phyloP scores from a whole-genome alignment of 2,113 vertebrate species.

The Fukomys damarensis region DNA sequence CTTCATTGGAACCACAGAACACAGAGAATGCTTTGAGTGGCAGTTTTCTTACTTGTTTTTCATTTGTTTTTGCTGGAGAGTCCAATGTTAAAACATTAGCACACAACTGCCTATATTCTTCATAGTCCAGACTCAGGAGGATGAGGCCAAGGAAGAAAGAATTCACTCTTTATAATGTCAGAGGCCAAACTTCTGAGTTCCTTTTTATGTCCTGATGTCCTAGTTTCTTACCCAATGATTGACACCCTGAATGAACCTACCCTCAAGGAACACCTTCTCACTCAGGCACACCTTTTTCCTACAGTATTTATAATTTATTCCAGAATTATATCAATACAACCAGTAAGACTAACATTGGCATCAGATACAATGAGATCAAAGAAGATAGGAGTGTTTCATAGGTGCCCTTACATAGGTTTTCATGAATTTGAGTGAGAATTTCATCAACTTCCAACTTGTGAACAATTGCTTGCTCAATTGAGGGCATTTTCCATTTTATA shows the following conservation, averaged over 20 bases:
- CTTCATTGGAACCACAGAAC: not conserved
- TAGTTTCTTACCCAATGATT: conserved; percentile 15
- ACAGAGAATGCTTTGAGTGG: not conserved
- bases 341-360: not conserved
- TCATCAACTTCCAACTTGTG: conserved; percentile 45
- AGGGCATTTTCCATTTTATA: conserved; percentile 27
- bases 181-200: conserved; percentile 22
- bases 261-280: not conserved
- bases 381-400: not conserved
- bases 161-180: not conserved
- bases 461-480: not conserved
- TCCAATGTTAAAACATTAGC: not conserved
- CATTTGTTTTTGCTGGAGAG: not conserved
- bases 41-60: conserved; percentile 12
- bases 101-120: not conserved
- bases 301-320: not conserved
- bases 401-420: not conserved
- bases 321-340: not conserved
- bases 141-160: not conserved
- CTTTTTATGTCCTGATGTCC: conserved; percentile 1
- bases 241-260: not conserved
- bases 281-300: not conserved
- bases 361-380: not conserved
- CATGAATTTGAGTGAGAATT: not conserved
- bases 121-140: not conserved